A percentile compares a stretch with the other conserved stretches of the same genome.
phyloP scores from a whole-genome alignment of 2,888 invertebrate genomes.

The Drosophila eohydei region DNA sequence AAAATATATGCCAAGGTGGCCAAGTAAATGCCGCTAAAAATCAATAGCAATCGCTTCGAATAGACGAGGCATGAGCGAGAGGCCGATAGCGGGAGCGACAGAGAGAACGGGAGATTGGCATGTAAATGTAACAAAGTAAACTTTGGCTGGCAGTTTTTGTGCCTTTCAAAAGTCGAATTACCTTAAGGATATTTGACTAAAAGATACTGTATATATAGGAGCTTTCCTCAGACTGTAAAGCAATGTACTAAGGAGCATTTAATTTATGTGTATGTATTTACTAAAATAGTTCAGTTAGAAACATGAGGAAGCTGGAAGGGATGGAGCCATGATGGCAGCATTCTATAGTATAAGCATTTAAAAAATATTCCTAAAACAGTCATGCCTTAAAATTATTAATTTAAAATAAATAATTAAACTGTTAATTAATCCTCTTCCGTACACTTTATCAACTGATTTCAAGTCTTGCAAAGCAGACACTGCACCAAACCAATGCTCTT shows the following conservation, averaged over 20 bases:
- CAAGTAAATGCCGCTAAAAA: slow-evolving; percentile 53
- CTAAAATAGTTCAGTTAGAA: too few species aligned
- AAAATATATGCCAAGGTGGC: slow-evolving; percentile 66
- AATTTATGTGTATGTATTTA: not conserved
- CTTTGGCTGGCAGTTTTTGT: slow-evolving; percentile 4
- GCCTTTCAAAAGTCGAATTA: slow-evolving; percentile 14
- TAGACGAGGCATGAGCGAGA: slow-evolving; percentile 18
- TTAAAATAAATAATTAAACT: not conserved
- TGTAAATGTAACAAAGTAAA: slow-evolving; percentile 30
- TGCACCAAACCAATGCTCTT: too few species aligned
- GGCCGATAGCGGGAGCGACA: not conserved
- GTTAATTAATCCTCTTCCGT: too few species aligned
- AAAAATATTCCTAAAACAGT: not conserved
- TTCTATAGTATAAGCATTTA: not conserved
- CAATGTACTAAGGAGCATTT: not conserved
- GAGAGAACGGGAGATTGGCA: slow-evolving; percentile 1
- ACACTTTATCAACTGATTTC: too few species aligned
- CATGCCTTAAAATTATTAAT: not conserved
- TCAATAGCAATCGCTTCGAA: slow-evolving; percentile 54
- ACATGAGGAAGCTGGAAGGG: too few species aligned
- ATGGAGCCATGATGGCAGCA: too few species aligned
- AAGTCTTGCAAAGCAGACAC: too few species aligned
- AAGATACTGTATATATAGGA: not conserved
- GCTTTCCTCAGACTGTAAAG: not conserved
- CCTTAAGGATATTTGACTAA: slow-evolving; percentile 6